Evolutionary conservation across 2,797 vertebrate species (phyloP).

Genomic region (Tapirus indicus): DNA sequence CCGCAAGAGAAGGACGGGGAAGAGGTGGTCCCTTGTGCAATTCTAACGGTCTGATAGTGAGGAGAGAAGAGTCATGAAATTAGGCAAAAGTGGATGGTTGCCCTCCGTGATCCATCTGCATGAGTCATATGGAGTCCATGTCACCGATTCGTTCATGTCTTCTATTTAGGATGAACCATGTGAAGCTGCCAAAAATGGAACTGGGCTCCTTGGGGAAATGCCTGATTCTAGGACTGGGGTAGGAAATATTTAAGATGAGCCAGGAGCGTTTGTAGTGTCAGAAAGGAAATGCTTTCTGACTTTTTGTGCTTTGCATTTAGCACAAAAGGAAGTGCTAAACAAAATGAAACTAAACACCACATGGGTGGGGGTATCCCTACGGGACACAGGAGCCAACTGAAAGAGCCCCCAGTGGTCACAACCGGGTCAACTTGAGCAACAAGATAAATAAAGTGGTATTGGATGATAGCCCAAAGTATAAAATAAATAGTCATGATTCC

Average conservation of each 20-base stretch:
- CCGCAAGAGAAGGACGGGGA: neutral
- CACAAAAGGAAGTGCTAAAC: neutral
- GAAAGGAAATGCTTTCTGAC: neutral
- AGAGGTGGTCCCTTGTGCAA: neutral
- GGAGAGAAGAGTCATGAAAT: neutral
- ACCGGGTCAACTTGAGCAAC: neutral
- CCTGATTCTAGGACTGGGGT: neutral
- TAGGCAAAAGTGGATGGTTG: rapidly evolving
- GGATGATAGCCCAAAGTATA: neutral
- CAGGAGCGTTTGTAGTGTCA: neutral
- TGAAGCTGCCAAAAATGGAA: neutral
- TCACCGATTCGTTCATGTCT: neutral
- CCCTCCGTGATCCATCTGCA: neutral
- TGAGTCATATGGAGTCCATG: neutral
- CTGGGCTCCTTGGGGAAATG: neutral
- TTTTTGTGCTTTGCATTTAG: neutral
- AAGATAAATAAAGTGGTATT: neutral
- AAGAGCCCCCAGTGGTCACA: neutral
- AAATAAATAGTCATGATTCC: neutral
- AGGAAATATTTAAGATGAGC: neutral
- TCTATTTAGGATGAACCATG: neutral
- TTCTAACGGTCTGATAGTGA: neutral
- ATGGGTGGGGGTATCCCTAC: neutral
- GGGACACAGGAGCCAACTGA: neutral
- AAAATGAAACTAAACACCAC: neutral